phyloP scores from a whole-genome alignment of 2,888 invertebrate species.

The Epirrhoe alternata region DNA sequence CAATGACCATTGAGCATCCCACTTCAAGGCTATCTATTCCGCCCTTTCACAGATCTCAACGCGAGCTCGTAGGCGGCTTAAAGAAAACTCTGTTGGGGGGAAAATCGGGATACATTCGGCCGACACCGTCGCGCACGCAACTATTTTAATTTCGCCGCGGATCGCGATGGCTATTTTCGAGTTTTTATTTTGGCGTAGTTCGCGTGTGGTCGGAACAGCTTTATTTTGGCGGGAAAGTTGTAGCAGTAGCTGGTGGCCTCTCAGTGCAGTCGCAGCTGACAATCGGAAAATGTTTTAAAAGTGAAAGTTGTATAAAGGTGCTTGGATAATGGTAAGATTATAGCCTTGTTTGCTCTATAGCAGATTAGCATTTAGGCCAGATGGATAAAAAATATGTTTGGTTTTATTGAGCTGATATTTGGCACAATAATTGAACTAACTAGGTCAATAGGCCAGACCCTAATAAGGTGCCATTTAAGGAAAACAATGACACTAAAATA shows the following conservation, averaged over 20 bases:
- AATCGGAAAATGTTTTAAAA: slow-evolving; percentile 12
- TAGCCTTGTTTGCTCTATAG: too few species aligned
- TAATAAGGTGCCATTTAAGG: too few species aligned
- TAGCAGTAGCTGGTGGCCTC: slow-evolving; percentile 63
- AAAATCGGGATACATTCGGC: slow-evolving; percentile 56
- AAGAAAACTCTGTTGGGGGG: slow-evolving; percentile 74
- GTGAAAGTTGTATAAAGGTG: neutral
- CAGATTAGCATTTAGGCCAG: too few species aligned
- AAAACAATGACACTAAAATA: too few species aligned
- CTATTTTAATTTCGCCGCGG: slow-evolving; percentile 79
- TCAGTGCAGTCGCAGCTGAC: slow-evolving; percentile 58
- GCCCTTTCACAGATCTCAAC: neutral
- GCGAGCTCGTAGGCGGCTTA: slow-evolving; percentile 4
- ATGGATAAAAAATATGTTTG: too few species aligned
- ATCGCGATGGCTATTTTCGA: slow-evolving; percentile 78
- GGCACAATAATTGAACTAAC: too few species aligned
- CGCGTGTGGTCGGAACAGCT: slow-evolving; percentile 79
- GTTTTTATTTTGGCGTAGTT: slow-evolving; percentile 83
- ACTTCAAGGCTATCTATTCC: neutral
- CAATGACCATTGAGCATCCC: neutral
- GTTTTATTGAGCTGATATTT: too few species aligned
- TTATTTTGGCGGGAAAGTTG: slow-evolving; percentile 80
- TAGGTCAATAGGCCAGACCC: too few species aligned
- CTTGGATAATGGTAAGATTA: slow-evolving; percentile 27
- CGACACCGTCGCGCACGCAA: slow-evolving; percentile 52